These are phyloP conservation scores for Cliona cf. orientalis DNA, from an alignment of 37 sponge, comb jelly and placozoan genomes.

Conservation along the genomic window DNA sequence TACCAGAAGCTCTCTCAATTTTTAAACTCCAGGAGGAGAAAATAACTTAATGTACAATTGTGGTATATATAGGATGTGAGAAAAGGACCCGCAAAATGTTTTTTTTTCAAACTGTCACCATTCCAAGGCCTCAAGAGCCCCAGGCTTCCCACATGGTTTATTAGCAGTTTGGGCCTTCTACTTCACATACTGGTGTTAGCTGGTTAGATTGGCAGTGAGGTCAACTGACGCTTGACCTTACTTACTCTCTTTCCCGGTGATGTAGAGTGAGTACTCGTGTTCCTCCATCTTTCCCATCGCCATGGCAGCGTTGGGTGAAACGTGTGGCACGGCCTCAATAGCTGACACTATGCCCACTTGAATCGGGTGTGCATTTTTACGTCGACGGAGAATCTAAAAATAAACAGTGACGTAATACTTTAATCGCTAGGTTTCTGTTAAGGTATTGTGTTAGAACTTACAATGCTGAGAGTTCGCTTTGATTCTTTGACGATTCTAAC, in stretches of 20 bases:
- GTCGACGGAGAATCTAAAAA: conserved; percentile 28
- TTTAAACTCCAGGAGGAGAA: too few species aligned
- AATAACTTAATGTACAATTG: too few species aligned
- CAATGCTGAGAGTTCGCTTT: conserved; percentile 44
- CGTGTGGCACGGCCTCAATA: conserved; percentile 26
- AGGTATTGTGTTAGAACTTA: background rate
- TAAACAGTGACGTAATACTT: background rate
- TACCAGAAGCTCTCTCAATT: too few species aligned
- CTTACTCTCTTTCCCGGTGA: conserved; percentile 56
- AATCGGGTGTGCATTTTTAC: conserved; percentile 40
- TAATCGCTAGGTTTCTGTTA: background rate
- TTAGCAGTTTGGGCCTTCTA: too few species aligned
- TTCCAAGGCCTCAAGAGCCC: too few species aligned
- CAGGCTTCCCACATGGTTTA: too few species aligned
- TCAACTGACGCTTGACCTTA: background rate
- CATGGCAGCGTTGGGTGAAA: background rate
- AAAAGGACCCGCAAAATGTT: too few species aligned
- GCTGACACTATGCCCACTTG: conserved; percentile 37
- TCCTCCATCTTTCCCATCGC: conserved; percentile 5
- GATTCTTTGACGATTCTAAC: conserved; percentile 73
- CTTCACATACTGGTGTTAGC: too few species aligned
- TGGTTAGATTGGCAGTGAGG: too few species aligned
- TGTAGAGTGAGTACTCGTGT: conserved; percentile 65
- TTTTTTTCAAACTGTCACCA: too few species aligned
- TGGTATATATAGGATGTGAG: too few species aligned